Percentiles rank a stretch among this genome's conserved stretches.
Evolutionary conservation across 30 jellyfish, hydroid and myxozoan genomes (phyloP).

Genomic region (Pelagia noctiluca): DNA sequence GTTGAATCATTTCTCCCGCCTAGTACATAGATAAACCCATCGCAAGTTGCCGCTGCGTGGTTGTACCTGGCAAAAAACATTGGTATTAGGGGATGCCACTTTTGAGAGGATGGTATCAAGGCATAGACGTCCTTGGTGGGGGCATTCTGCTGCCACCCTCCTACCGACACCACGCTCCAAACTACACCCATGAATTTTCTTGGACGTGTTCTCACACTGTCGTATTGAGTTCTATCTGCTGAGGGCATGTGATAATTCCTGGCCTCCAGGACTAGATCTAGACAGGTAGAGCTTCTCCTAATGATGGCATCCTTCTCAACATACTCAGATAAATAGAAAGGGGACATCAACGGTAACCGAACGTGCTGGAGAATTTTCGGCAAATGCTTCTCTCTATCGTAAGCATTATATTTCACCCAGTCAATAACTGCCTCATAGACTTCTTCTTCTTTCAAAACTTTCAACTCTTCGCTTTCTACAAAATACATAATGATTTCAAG

Average conservation of each 20-base stretch:
- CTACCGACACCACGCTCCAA: slow-evolving; percentile 87
- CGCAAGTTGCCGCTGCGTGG: slow-evolving; percentile 94
- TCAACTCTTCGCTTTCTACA: slow-evolving; percentile 87
- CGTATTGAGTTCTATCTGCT: slow-evolving; percentile 60
- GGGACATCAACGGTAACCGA: slow-evolving; percentile 90
- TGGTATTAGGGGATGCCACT: slow-evolving; percentile 94
- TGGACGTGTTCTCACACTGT: slow-evolving; percentile 73
- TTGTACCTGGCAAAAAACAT: slow-evolving; percentile 74
- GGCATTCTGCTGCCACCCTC: slow-evolving; percentile 86
- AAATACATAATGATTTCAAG: slow-evolving; percentile 75
- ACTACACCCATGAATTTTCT: slow-evolving; percentile 96
- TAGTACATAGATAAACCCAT: slow-evolving; percentile 86
- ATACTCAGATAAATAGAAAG: slow-evolving; percentile 76
- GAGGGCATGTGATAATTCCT: slow-evolving; percentile 63
- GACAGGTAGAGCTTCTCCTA: slow-evolving; percentile 53
- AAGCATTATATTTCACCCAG: slow-evolving; percentile 77
- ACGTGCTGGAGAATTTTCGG: slow-evolving; percentile 62
- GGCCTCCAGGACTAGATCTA: slow-evolving; percentile 76
- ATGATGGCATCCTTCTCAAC: slow-evolving; percentile 79
- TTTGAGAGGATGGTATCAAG: slow-evolving; percentile 59
- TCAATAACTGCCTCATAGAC: slow-evolving; percentile 89
- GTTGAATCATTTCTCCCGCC: slow-evolving; percentile 96
- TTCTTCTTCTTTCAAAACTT: slow-evolving; percentile 94
- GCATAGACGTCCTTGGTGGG: slow-evolving; percentile 95
- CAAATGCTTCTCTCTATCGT: slow-evolving; percentile 66